Evolutionary conservation across 2,797 vertebrate genomes (phyloP).

Genomic region (Amphiprion clarkii): DNA sequence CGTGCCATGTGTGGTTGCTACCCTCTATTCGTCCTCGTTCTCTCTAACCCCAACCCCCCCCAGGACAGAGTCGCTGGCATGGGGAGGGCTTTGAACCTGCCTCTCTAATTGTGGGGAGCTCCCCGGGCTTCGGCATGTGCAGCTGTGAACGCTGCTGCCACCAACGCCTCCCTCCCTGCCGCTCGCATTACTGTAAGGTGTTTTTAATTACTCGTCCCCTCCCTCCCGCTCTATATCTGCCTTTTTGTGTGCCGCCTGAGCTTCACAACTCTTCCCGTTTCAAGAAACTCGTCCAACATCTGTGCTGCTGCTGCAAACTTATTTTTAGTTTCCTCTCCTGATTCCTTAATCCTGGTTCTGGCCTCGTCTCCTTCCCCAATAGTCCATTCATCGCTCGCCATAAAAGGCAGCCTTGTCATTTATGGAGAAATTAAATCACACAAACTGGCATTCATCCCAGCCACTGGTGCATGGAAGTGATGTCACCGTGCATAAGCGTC

Average conservation of each 20-base stretch:
- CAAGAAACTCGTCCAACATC: constrained; percentile 10
- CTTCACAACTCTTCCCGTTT: background rate
- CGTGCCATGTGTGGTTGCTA: constrained; percentile 17
- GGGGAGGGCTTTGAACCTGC: constrained; percentile 72
- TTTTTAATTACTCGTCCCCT: constrained; percentile 69
- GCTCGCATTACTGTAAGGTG: constrained; percentile 63
- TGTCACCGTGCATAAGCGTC: constrained; percentile 75
- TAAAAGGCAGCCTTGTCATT: constrained; percentile 77
- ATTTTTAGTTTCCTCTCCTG: constrained; percentile 13
- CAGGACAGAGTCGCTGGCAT: constrained; percentile 55
- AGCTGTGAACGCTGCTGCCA: constrained; percentile 39
- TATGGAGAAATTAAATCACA: constrained; percentile 79
- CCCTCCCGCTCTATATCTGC: constrained; percentile 15
- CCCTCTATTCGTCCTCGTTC: constrained; percentile 54
- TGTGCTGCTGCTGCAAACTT: constrained; percentile 12
- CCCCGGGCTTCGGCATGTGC: constrained; percentile 35
- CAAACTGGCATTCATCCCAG: constrained; percentile 76
- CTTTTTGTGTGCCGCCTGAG: constrained; percentile 2
- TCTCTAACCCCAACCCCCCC: constrained; percentile 44
- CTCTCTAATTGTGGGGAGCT: constrained; percentile 60
- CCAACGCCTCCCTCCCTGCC: constrained; percentile 40
- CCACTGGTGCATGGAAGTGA: constrained; percentile 73
- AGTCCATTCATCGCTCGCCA: constrained; percentile 60
- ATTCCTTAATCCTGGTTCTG: background rate
- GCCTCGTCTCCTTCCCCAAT: background rate